Evolutionary conservation across 2,797 vertebrate species (phyloP), one percentile per base, ranked within the genome.

Genomic region (Staurois parvus): DNA sequence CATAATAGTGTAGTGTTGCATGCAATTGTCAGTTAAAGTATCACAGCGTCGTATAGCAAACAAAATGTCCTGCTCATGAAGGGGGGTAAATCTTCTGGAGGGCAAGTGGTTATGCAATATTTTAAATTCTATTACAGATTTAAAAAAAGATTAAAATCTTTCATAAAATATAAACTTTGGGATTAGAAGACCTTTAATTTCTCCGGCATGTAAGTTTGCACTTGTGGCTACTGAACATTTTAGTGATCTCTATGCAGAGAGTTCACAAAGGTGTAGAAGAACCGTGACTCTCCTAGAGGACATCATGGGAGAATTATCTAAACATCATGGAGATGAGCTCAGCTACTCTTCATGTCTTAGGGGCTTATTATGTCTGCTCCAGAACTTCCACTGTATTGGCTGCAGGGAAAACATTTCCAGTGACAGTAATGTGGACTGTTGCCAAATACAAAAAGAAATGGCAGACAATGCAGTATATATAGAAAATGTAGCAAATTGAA

Each of bases 331-430:
- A 81, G 69, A 70, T 81, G 52, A 72, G 52, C 69, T 72, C 72
- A 73, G 79, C 72, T 72, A 72, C 79, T 64, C 45, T 81, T 72
- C 52, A 81, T 81, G 72, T 81, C 68, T 81, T 72, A 81, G 67
- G 79, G 79, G 42, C 79, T 70, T 81, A 81, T 81, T 81, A 81
- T 81, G 79, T 81, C 67, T 81, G 79, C 79, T 81, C 79, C 79
- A 81, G 70, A 81, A 81, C 79, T 81, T 81, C 79, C 79, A 81
- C 70, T 81, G 67, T 81, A 48, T 68, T 81, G 67, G 67, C 79
- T 81, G 70, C 66, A 81, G 79, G 78, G 79, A 72, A 81, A 81
- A 81, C 79, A 81, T 81, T 81, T 59, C 52, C 68, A 81, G 79
- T 81, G 79, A 81, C 79, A 81, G 79, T 45, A 30, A 81, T 81